Evolutionary conservation across 1,140 invertebrate genomes (phyloP).

Genomic region (Drosophila mauritiana): DNA sequence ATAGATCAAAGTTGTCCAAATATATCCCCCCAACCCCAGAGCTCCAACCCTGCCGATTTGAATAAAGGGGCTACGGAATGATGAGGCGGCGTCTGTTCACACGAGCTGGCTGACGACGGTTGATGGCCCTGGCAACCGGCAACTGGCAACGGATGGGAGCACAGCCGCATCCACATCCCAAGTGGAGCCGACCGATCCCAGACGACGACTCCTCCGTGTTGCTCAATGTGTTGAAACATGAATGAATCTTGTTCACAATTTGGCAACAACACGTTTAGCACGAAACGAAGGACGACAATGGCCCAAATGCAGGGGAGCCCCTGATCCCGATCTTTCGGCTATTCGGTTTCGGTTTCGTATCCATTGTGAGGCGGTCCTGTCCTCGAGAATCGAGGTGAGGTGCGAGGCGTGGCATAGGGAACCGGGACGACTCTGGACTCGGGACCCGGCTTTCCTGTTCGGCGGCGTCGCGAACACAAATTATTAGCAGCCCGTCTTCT

Average conservation of each 20-base stretch:
- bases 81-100: constrained; percentile 63
- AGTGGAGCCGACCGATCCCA: neutral
- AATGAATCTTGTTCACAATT: constrained; percentile 83
- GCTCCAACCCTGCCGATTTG: neutral
- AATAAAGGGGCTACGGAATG: constrained; percentile 7
- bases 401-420: neutral
- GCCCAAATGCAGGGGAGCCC: constrained; percentile 12
- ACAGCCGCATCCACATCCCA: neutral
- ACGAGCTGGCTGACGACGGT: constrained; percentile 25
- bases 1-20: constrained; percentile 35
- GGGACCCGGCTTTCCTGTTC: constrained; percentile 20
- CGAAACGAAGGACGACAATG: constrained; percentile 80
- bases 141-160: neutral
- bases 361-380: constrained; percentile 39
- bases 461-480: constrained; percentile 72
- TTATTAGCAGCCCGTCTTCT: constrained; percentile 68
- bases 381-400: neutral
- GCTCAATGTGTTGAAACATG: constrained; percentile 82
- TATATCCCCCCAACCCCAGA: neutral
- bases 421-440: neutral
- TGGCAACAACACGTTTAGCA: constrained; percentile 83
- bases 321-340: constrained; percentile 12
- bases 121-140: constrained; percentile 29
- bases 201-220: constrained; percentile 44
- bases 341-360: constrained; percentile 1